Evolutionary conservation across 2,888 invertebrate genomes (phyloP).

Genomic region (Drosophila cognata): DNA sequence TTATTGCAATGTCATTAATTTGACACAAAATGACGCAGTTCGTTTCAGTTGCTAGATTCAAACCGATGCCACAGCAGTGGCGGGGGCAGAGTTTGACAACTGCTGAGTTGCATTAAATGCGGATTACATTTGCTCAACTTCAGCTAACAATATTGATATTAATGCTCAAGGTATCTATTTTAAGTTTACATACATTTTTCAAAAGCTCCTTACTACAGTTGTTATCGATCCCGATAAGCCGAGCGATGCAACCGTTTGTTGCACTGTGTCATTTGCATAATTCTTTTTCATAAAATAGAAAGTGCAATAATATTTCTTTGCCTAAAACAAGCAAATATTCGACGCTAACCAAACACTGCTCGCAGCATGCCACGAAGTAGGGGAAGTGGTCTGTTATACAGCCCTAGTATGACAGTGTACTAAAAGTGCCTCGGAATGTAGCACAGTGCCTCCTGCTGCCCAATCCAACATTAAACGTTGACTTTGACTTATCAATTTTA

Average conservation of each 20-base stretch:
- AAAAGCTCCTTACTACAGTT: background rate
- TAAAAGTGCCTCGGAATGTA: slow-evolving; percentile 39
- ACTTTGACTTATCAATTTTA: slow-evolving; percentile 68
- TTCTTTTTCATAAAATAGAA: background rate
- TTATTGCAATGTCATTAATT: slow-evolving; percentile 68
- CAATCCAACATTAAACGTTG: slow-evolving; percentile 4
- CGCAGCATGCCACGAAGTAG: slow-evolving; percentile 22
- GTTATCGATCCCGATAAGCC: background rate
- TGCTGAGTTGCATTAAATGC: slow-evolving; percentile 6
- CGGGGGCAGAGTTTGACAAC: background rate
- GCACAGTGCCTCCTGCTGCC: background rate
- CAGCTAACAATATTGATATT: slow-evolving; percentile 1
- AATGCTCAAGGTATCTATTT: background rate
- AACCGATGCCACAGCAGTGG: slow-evolving; percentile 6
- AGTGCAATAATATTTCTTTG: background rate
- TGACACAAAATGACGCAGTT: slow-evolving; percentile 58
- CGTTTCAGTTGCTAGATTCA: slow-evolving; percentile 13
- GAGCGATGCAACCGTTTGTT: background rate
- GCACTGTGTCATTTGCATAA: background rate
- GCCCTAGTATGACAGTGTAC: slow-evolving; percentile 55
- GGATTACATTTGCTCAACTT: background rate
- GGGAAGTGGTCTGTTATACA: slow-evolving; percentile 45
- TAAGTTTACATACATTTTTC: background rate
- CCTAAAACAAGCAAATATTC: background rate
- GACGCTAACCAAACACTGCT: background rate